Evolutionary conservation across 2,888 invertebrate genomes (phyloP), one percentile per base, ranked within the genome.

Genomic region (Bombyx huttoni): DNA sequence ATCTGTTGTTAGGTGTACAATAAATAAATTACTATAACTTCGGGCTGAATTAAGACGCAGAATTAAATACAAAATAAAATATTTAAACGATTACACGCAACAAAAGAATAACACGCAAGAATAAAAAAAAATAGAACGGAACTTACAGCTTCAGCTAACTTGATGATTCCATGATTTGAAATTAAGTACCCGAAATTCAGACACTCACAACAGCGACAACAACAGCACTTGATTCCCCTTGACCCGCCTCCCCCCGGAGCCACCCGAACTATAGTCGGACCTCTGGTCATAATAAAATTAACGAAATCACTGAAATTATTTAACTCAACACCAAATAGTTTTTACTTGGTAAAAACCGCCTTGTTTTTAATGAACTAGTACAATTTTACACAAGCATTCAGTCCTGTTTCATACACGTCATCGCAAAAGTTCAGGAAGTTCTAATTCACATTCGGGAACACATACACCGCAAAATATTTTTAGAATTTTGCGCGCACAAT

Each of bases 201-300:
- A 70, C 96, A 96, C 13, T 94, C 93, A 68, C 94, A 95, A 67
- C 95, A 92, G 55, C 91, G 86, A 68, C 93, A 94, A 71, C 92
- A 93, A 60, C 94, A 94, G 68, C 94, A 92, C 66, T 91, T 91
- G 55, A 93, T 86, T 50, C 94, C 92, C 47, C 87, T 81, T 2
- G 78, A 73, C 2, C 81, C 73, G 10, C 73, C 75, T 13, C 70
- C 73, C 10, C 73, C 68, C 1, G 87, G 85, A 13, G 74, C 71
- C 57, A 90, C 80, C 3, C 84, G 77, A 51, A 90, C 81, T 54
- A 90, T 81, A 0, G 88, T 89, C 45, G 89, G 89, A 8, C 89
- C 88, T 47, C 89, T 81, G 54, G 79, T 75, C 80, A 85, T 87
- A 40, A 3, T 40, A 8, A 24, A 24, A 5, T 24, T 24, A 24